Conservation (phyloP, 2,797 vertebrate genomes). For the Mallotus villosus region DNA sequence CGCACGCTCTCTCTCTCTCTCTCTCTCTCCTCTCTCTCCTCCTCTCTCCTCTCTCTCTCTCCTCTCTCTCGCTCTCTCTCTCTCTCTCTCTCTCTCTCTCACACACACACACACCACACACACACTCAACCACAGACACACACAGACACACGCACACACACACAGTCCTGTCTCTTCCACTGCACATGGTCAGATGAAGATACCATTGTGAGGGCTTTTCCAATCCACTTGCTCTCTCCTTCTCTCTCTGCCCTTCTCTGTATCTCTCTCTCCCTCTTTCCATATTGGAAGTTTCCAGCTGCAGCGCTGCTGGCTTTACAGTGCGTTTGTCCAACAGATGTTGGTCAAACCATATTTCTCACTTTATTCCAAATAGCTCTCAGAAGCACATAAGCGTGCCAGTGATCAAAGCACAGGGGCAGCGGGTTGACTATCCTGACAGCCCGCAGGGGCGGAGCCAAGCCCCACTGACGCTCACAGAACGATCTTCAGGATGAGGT, state of each 20-base stretch:
- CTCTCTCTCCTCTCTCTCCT: too few species aligned
- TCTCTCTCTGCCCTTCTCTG: background rate
- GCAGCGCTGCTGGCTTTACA: slow-evolving; percentile 32
- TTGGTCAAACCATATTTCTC: slow-evolving; percentile 40
- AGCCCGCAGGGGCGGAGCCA: too few species aligned
- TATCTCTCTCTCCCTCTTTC: slow-evolving; percentile 37
- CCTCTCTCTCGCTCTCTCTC: too few species aligned
- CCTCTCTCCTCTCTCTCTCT: too few species aligned
- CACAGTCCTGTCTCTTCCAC: slow-evolving; percentile 12
- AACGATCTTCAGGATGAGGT: slow-evolving; percentile 11
- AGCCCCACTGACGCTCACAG: background rate
- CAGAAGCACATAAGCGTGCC: slow-evolving; percentile 39
- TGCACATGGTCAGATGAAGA: slow-evolving; percentile 50
- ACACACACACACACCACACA: too few species aligned
- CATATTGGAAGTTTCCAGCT: slow-evolving; percentile 60
- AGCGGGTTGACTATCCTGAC: slow-evolving; percentile 1
- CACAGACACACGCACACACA: too few species aligned
- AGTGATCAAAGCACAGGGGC: slow-evolving; percentile 48
- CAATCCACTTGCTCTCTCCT: slow-evolving; percentile 44
- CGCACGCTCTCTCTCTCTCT: background rate
- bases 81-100: background rate
- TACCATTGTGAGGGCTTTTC: slow-evolving; percentile 58
- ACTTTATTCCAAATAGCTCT: slow-evolving; percentile 23
- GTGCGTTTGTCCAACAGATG: slow-evolving; percentile 62
- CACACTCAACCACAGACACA: too few species aligned